Evolutionary conservation across 2,113 vertebrate genomes (phyloP), one percentile per base, ranked within the genome.

Genomic region (Perca flavescens): DNA sequence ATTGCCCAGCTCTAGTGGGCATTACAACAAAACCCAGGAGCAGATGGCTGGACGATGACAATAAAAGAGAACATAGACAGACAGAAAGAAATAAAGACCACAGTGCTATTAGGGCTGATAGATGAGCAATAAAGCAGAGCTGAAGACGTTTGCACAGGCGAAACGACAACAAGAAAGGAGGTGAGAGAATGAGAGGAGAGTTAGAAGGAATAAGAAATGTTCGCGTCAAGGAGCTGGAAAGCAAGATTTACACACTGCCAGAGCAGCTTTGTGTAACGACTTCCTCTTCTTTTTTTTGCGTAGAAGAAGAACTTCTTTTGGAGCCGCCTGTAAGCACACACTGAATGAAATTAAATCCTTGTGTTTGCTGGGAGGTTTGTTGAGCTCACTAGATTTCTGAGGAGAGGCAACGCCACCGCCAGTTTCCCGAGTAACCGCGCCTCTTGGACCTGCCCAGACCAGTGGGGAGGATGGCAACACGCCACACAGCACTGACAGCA

Each of bases 371-470:
- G 86, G 86, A 89, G 77, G 87, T 92, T 93, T 91, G 83, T 91
- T 92, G 64, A 54, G 73, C 68, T 62, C 87, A 3, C 79, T 80
- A 66, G 86, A 92, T 92, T 91, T 87, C 90, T 88, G 88, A 84
- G 85, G 82, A 81, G 85, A 91, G 71, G 91, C 86, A 92, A 85
- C 75, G 49, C 74, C 66, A 50, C 73, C 46, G 85, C 91, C 85
- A 86, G 93, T 95, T 93, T 74, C 93, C 94, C 74, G 74, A 91
- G 95, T 86, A 95, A 95, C 94, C 28, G 66, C 77, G n/a, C 31
- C 49, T 54, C 79, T 82, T 79, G 72, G 88, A 83, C 66, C 74
- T 72, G 60, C 70, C 80, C 73, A 81, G 79, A 88, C 80, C 75
- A 81, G 82, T 56, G 54, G 64, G 85, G 74, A 73, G 62, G 66